Percentiles rank a stretch among this genome's conserved stretches.
Conservation (phyloP, 2,797 vertebrate genomes). For the Labeo calbasu region DNA sequence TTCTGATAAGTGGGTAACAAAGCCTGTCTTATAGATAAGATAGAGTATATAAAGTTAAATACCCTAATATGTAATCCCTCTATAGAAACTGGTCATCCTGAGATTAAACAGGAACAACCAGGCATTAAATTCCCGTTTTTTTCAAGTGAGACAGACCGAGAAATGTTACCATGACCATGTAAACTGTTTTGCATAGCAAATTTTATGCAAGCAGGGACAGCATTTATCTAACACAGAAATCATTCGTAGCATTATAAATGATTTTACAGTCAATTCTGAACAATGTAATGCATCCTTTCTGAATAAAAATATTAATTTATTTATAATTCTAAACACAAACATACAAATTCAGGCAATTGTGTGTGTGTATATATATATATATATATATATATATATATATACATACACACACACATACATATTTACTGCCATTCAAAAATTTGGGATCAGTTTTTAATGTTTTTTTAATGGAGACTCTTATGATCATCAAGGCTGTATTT, state of each 20-base stretch:
- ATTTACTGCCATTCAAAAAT: too few species aligned
- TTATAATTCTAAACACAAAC: too few species aligned
- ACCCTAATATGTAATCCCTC: neutral
- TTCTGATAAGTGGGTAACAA: neutral
- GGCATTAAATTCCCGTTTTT: neutral
- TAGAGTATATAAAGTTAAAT: neutral
- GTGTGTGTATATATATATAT: too few species aligned
- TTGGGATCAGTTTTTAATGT: too few species aligned
- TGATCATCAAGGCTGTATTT: too few species aligned
- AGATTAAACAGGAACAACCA: neutral
- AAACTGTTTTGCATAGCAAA: conserved; percentile 21
- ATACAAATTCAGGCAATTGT: too few species aligned
- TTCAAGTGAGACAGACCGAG: neutral
- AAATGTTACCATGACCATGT: neutral
- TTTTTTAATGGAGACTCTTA: too few species aligned
- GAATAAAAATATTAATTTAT: neutral
- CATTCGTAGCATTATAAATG: neutral
- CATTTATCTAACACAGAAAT: neutral
- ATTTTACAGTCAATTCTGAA: neutral
- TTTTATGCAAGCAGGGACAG: neutral
- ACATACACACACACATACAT: too few species aligned
- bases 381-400: too few species aligned
- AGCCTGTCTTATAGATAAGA: neutral
- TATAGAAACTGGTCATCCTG: neutral
- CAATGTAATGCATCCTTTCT: neutral